Base-by-base conservation (phyloP, 2,888 invertebrate species). In the Amphipoea oculea region DNA sequence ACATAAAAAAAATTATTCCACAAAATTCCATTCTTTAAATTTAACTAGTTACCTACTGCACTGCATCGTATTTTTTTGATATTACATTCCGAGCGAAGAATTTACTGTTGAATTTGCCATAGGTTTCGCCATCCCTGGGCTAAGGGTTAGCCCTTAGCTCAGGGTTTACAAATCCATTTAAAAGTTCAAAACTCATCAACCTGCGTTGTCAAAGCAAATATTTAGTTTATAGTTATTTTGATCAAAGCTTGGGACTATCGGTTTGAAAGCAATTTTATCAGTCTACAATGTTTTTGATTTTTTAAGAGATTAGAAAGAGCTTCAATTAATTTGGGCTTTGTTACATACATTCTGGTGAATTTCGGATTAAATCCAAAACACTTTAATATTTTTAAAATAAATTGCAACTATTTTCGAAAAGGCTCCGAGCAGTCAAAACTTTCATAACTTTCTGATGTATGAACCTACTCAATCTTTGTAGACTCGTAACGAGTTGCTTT, bases 381-480 rank as follows among this genome's bases (percentile, higher is more conserved):
- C 11, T 40, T 60, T 62, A 23, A 36, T 51, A 60, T 65, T 63
- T 81, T 23, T 36, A 42, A 62, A 62, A 83, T 77, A 67, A 71
- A 81, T 83, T 62, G 54, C 23, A 60, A 73, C 9, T 72, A 60
- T 73, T 82, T 78, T 65, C 9, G 20, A 54, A 79, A 84, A 68
- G 20, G 57, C 40, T 67, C 23, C 4, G 0, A n/a, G 69, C 29
- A 74, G 74, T 82, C 48, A 17, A 17, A 81, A 74, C 45, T 81
- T 68, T 83, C 66, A 51, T 67, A 87, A 78, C 54, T 74, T 76
- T 76, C 42, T 85, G 45, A 78, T 65, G 62, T 73, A 78, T 70
- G 67, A 29, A 40, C 11, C 45, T 6, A 29, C 71, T 79, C 51
- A 74, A 73, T 78, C 42, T 76, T 81, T 73, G 12, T 68, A 54